These are phyloP conservation scores for Callyntrura guangdongensis DNA, from an alignment of 2,888 invertebrate species.

Conservation along the genomic window DNA sequence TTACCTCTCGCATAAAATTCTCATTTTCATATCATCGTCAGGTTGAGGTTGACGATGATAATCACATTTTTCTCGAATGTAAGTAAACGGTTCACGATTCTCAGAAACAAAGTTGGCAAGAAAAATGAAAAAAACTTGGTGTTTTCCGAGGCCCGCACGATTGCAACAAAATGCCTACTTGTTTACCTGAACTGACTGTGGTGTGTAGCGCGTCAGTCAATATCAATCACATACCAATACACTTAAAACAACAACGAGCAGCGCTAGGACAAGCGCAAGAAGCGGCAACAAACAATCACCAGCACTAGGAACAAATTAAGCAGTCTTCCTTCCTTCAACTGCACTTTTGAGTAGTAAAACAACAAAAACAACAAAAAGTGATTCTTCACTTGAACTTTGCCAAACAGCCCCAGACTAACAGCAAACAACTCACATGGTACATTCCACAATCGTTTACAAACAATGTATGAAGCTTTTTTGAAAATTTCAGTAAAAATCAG, in stretches of 20 bases:
- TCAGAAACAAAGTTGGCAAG: slow-evolving; percentile 61
- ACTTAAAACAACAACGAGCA: not conserved
- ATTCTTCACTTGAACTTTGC: slow-evolving; percentile 55
- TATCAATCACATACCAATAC: slow-evolving; percentile 59
- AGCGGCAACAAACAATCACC: not conserved
- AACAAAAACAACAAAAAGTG: not conserved
- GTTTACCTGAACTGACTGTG: slow-evolving; percentile 29
- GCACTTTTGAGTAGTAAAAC: slow-evolving; percentile 23
- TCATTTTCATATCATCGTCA: not conserved
- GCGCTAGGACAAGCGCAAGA: not conserved
- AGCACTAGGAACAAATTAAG: not conserved
- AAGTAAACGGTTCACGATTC: slow-evolving; percentile 72
- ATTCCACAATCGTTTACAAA: slow-evolving; percentile 28
- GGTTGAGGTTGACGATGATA: slow-evolving; percentile 38
- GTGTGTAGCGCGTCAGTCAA: slow-evolving; percentile 26
- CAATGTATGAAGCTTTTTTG: not conserved
- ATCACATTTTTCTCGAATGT: slow-evolving; percentile 56
- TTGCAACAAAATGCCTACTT: not conserved
- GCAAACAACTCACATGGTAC: slow-evolving; percentile 25
- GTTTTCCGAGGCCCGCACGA: slow-evolving; percentile 58
- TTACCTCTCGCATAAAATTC: not conserved
- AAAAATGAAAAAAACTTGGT: slow-evolving; percentile 26
- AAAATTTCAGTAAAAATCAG: not conserved
- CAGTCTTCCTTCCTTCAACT: not conserved
- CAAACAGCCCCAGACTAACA: not conserved